phyloP scores from a whole-genome alignment of 2,113 vertebrate species.

The Microcebus tavaratra region DNA sequence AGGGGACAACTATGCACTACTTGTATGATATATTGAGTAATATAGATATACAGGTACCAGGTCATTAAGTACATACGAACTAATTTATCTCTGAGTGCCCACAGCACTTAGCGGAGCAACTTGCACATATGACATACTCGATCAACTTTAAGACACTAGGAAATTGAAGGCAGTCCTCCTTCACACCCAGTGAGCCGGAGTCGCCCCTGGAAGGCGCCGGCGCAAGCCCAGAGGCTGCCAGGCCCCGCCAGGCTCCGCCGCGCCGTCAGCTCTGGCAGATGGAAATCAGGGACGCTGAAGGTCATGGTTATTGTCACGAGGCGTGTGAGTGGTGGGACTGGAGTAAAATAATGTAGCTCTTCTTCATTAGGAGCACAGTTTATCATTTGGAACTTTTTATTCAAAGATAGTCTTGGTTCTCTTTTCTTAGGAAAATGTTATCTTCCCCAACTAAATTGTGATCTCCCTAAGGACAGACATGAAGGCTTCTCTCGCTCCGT shows the following conservation, averaged over 20 bases:
- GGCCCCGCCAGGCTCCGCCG: background rate
- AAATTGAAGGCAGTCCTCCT: background rate
- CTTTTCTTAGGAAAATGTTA: background rate
- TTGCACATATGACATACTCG: background rate
- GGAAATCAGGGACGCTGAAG: background rate
- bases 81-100: background rate
- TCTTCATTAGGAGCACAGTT: background rate
- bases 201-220: background rate
- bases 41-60: background rate
- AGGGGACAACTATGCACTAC: background rate
- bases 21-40: background rate
- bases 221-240: too few relatives aligned
- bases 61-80: background rate
- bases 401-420: background rate
- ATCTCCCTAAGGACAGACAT: background rate
- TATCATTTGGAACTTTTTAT: background rate
- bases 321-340: rapidly evolving
- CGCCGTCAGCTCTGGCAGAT: rapidly evolving
- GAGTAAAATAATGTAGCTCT: background rate
- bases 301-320: background rate
- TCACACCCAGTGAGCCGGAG: background rate
- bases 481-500: background rate
- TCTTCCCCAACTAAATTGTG: background rate
- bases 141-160: background rate
- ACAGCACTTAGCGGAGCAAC: background rate